Evolutionary conservation across 2,113 vertebrate genomes (phyloP).

Genomic region (Nothocercus nigrocapillus): DNA sequence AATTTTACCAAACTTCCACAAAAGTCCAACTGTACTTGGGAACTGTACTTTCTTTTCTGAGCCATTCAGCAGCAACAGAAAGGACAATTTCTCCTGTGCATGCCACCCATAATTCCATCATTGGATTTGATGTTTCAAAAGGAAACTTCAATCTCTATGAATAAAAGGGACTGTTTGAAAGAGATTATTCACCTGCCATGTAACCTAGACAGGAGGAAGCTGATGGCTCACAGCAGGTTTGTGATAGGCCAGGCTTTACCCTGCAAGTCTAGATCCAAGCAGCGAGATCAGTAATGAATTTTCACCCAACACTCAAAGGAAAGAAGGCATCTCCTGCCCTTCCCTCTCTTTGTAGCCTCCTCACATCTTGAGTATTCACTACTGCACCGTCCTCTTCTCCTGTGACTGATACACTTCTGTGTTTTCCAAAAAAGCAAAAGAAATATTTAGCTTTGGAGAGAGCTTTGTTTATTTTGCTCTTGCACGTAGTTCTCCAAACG

Average conservation of each 20-base stretch:
- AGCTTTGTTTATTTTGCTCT: neutral
- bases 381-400: neutral
- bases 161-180: conserved; percentile 25
- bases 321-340: neutral
- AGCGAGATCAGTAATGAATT: neutral
- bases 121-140: neutral
- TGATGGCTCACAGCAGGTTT: neutral
- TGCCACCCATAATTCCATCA: neutral
- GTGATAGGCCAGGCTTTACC: neutral
- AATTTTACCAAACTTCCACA: conserved; percentile 14
- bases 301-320: neutral
- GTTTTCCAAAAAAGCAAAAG: neutral
- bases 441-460: neutral
- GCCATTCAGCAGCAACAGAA: neutral
- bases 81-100: neutral
- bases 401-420: fast-evolving
- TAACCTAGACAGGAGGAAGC: neutral
- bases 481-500: neutral
- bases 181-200: conserved; percentile 13
- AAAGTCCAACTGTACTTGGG: neutral
- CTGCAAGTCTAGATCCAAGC: neutral
- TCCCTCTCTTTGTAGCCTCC: neutral
- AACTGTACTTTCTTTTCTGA: neutral
- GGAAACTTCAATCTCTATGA: neutral
- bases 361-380: neutral